These are phyloP conservation scores for Glyphotaelius pellucidus DNA, from an alignment of 2,888 invertebrate species.

Conservation along the genomic window DNA sequence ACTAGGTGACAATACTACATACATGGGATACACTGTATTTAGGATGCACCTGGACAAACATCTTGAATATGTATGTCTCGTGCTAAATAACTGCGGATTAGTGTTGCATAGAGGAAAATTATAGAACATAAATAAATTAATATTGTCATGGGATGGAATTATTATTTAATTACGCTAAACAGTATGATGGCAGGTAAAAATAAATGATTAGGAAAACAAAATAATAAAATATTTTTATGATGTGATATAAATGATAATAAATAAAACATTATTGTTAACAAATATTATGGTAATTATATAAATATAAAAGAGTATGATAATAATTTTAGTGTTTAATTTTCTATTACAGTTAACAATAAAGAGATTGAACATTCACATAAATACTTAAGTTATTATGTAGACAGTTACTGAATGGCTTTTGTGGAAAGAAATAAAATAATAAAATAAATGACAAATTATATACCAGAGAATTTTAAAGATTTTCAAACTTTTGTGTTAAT, in stretches of 20 bases:
- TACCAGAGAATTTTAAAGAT: neutral
- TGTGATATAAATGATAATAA: slow-evolving; percentile 17
- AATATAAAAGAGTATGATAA: slow-evolving; percentile 22
- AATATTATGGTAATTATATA: neutral
- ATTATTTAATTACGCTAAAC: slow-evolving; percentile 36
- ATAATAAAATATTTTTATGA: slow-evolving; percentile 24
- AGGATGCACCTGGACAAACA: slow-evolving; percentile 18
- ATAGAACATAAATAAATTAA: slow-evolving; percentile 34
- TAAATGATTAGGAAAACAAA: slow-evolving; percentile 35
- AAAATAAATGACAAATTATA: neutral
- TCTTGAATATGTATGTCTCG: neutral
- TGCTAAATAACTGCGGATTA: slow-evolving; percentile 51
- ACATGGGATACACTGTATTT: slow-evolving; percentile 9
- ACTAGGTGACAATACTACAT: slow-evolving; percentile 34
- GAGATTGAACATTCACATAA: neutral
- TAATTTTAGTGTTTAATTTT: neutral
- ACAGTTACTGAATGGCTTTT: neutral
- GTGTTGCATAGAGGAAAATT: slow-evolving; percentile 52
- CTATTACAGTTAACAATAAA: neutral
- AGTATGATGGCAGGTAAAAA: neutral
- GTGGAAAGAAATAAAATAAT: neutral
- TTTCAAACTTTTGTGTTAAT: no score
- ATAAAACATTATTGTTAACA: slow-evolving; percentile 30
- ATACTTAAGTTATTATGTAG: neutral
- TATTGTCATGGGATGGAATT: slow-evolving; percentile 35